Evolutionary conservation across 2,797 vertebrate species (phyloP).

Genomic region (Crocodylus rhombifer): DNA sequence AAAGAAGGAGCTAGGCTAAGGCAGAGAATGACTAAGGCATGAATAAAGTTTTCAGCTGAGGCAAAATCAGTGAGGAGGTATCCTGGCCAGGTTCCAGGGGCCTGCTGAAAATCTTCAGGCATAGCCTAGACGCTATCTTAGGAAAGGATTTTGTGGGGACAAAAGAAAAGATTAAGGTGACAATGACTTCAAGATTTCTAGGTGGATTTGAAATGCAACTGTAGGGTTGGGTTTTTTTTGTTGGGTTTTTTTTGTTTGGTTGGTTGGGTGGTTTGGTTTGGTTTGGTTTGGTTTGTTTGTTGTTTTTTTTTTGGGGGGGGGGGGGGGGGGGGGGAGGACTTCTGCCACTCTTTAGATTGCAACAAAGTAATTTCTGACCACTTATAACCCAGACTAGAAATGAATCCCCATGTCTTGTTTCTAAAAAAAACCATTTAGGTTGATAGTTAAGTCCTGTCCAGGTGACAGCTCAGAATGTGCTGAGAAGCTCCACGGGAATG

Average conservation of each 20-base stretch:
- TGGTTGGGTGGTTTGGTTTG: no score
- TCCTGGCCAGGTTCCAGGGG: not conserved
- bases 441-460: rapidly evolving
- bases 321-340: no score
- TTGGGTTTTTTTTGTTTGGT: not conserved
- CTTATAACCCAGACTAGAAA: not conserved
- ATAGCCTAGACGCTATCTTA: not conserved
- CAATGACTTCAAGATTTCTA: not conserved
- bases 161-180: not conserved
- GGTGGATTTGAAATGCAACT: not conserved
- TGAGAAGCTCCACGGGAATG: not conserved
- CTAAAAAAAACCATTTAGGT: not conserved
- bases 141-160: not conserved
- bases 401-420: not conserved
- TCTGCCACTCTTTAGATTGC: not conserved
- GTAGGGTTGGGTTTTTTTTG: constrained; percentile 1
- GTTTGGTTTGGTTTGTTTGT: no score
- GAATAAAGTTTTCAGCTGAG: constrained; percentile 12
- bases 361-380: not conserved
- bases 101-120: constrained; percentile 4
- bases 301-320: no score
- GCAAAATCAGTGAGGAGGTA: not conserved
- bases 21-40: not conserved
- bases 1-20: not conserved
- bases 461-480: constrained; percentile 43